Percentiles rank a stretch among this genome's conserved stretches.
Conservation (phyloP, 1,140 invertebrate genomes). For the Hormaphis cornu region DNA sequence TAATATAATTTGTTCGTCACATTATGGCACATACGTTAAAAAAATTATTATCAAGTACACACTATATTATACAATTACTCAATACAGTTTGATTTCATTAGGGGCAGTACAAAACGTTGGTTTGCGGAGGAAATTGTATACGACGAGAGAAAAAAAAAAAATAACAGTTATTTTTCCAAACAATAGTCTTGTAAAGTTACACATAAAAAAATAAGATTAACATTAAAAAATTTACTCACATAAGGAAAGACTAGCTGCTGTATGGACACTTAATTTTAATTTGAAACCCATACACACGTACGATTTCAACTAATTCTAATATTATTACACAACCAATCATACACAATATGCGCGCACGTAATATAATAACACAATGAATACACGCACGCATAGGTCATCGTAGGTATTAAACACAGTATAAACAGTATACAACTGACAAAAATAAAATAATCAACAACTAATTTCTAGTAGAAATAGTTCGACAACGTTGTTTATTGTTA, state of each 20-base stretch:
- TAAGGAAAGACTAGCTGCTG: constrained; percentile 2
- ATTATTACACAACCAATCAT: constrained; percentile 16
- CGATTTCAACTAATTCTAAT: neutral
- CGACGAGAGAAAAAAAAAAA: too few relatives aligned
- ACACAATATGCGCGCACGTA: neutral
- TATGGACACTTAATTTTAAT: neutral
- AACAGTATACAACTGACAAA: neutral
- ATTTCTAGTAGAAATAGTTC: too few relatives aligned
- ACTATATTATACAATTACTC: too few relatives aligned
- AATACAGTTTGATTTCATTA: neutral
- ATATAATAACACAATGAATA: too few relatives aligned
- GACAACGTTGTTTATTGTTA: too few relatives aligned
- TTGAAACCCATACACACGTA: neutral
- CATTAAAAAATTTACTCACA: constrained; percentile 7
- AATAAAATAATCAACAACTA: neutral
- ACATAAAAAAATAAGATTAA: neutral
- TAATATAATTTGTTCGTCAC: neutral
- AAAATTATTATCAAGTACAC: neutral
- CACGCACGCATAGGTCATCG: too few relatives aligned
- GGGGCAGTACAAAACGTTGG: neutral
- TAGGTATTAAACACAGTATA: too few relatives aligned
- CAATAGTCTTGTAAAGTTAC: neutral
- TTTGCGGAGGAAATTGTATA: neutral
- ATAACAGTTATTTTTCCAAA: neutral
- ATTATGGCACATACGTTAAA: constrained; percentile 14